A percentile compares a stretch with the other conserved stretches of the same genome.
phyloP scores from a whole-genome alignment of 2,113 vertebrate species.

The Eublepharis macularius region DNA sequence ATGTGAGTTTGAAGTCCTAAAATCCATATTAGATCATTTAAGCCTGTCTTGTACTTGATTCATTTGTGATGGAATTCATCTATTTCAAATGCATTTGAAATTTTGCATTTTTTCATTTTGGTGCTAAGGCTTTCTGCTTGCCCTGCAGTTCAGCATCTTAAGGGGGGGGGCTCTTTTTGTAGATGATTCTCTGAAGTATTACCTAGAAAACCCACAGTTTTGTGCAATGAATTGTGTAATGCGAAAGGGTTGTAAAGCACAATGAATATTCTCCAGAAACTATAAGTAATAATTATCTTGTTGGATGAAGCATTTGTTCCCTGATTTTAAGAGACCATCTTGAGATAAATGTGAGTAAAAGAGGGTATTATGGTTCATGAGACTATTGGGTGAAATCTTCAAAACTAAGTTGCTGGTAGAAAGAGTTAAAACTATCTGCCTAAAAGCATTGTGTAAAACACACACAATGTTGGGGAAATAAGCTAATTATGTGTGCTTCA shows the following conservation, averaged over 20 bases:
- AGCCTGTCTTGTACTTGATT: neutral
- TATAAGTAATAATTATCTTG: neutral
- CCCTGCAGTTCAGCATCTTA: neutral
- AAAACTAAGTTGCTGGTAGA: constrained; percentile 51
- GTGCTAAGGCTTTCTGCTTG: neutral
- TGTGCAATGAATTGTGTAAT: neutral
- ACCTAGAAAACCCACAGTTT: neutral
- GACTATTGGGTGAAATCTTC: constrained; percentile 1
- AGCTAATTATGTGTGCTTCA: constrained; percentile 86
- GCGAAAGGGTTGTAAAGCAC: neutral
- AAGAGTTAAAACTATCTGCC: constrained; percentile 79
- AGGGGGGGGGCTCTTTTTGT: neutral
- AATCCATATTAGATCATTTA: neutral
- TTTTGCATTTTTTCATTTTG: neutral
- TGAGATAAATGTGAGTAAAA: constrained; percentile 6
- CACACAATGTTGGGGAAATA: constrained; percentile 79
- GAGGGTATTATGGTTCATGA: neutral
- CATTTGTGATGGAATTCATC: neutral
- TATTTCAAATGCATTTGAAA: neutral
- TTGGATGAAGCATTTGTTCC: neutral
- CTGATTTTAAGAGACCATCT: neutral
- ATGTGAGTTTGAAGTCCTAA: neutral
- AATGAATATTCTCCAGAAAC: neutral
- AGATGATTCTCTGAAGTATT: neutral
- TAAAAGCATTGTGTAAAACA: constrained; percentile 81